Conservation (phyloP, 2,113 vertebrate species). For the Scophthalmus maximus region DNA sequence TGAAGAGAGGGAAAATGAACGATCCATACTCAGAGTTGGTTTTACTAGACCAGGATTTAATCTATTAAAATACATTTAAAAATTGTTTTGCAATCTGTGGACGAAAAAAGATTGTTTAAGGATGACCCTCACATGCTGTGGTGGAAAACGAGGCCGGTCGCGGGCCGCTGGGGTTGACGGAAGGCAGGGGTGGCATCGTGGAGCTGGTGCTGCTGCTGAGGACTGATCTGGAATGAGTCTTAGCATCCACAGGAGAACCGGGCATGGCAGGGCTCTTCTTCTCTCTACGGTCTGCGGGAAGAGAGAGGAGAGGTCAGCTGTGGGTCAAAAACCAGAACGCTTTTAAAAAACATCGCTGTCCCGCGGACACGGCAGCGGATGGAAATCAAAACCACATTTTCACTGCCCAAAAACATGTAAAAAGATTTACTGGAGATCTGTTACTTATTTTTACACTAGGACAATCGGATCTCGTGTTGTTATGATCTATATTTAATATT, state of each 20-base stretch:
- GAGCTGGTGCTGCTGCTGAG: conserved; percentile 84
- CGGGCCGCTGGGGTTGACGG: conserved; percentile 91
- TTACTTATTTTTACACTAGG: no score
- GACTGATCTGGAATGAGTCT: conserved; percentile 95
- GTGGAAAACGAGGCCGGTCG: conserved; percentile 94
- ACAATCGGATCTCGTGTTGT: no score
- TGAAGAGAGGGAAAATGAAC: neutral
- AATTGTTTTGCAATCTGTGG: neutral
- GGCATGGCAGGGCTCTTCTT: conserved; percentile 98
- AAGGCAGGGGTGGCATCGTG: conserved; percentile 95
- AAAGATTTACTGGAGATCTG: no score
- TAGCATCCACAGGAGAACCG: conserved; percentile 98
- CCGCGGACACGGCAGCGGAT: neutral
- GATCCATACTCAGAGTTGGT: no score
- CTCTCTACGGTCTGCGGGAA: conserved; percentile 89
- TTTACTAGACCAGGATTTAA: no score
- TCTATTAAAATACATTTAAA: neutral
- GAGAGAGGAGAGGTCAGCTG: conserved; percentile 26
- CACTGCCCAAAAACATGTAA: neutral
- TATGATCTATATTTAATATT: no score
- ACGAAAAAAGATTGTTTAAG: neutral
- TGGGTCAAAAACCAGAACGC: conserved; percentile 21
- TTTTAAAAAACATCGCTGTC: neutral
- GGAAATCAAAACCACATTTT: conserved; percentile 1
- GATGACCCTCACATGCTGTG: conserved; percentile 86